Evolutionary conservation across 2,888 invertebrate genomes (phyloP).

Genomic region (Zele albiditarsus): DNA sequence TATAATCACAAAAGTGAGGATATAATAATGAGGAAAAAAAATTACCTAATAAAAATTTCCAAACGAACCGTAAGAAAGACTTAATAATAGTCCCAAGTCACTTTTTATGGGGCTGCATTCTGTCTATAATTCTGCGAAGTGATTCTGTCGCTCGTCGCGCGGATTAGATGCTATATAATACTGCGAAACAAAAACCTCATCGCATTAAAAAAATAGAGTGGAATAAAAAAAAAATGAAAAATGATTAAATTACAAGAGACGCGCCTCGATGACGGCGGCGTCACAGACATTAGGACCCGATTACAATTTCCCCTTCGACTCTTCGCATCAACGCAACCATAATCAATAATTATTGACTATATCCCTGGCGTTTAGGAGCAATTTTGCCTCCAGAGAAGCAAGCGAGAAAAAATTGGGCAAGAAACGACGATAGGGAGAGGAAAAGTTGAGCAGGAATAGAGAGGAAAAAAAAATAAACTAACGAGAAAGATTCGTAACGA

Average conservation of each 20-base stretch:
- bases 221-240: conserved; percentile 5
- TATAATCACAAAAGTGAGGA: not conserved
- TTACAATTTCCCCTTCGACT: conserved; percentile 28
- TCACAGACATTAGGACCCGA: conserved; percentile 40
- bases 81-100: conserved; percentile 58
- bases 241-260: conserved; percentile 39
- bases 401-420: not conserved
- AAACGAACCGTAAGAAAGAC: conserved; percentile 30
- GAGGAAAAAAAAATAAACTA: not conserved
- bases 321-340: conserved; percentile 3
- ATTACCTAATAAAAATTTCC: conserved; percentile 26
- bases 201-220: conserved; percentile 17
- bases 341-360: conserved; percentile 41
- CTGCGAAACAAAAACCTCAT: conserved; percentile 19
- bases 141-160: conserved; percentile 30
- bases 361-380: conserved; percentile 14
- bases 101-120: conserved; percentile 54
- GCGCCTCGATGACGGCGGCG: conserved; percentile 52
- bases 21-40: not conserved
- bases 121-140: conserved; percentile 59
- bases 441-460: conserved; percentile 24
- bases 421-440: not conserved
- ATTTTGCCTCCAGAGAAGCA: not conserved
- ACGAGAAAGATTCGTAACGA: not conserved
- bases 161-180: conserved; percentile 29